Evolutionary conservation across 2,113 vertebrate genomes (phyloP).

Genomic region (Crypturellus undulatus): DNA sequence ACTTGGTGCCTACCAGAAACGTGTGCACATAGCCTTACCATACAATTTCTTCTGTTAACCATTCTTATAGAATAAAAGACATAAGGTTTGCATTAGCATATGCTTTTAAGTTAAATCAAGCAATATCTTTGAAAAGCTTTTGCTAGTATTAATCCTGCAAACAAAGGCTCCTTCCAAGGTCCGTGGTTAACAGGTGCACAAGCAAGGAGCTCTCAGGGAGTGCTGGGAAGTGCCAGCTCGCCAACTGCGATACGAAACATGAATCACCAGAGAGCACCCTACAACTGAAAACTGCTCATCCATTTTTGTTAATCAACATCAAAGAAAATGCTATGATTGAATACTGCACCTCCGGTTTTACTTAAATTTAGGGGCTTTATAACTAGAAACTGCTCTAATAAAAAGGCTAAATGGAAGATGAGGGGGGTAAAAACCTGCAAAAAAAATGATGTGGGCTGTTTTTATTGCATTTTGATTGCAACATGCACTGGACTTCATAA

Average conservation of each 20-base stretch:
- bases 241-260: background rate
- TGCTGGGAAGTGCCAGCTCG: background rate
- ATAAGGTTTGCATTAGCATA: background rate
- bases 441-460: background rate
- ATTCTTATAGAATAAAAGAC: background rate
- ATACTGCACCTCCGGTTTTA: background rate
- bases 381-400: background rate
- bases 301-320: background rate
- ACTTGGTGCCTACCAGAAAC: background rate
- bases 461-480: background rate
- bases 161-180: background rate
- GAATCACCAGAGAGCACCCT: background rate
- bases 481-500: background rate
- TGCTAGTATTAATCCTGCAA: background rate
- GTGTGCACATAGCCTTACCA: background rate
- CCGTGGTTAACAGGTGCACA: background rate
- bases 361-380: background rate
- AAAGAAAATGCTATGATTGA: background rate
- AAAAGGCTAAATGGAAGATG: background rate
- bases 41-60: background rate
- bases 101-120: background rate
- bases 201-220: background rate
- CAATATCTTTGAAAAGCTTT: background rate
- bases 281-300: background rate
- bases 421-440: background rate